Conservation (phyloP, 2,113 vertebrate genomes). For the Salvelinus sp. region DNA sequence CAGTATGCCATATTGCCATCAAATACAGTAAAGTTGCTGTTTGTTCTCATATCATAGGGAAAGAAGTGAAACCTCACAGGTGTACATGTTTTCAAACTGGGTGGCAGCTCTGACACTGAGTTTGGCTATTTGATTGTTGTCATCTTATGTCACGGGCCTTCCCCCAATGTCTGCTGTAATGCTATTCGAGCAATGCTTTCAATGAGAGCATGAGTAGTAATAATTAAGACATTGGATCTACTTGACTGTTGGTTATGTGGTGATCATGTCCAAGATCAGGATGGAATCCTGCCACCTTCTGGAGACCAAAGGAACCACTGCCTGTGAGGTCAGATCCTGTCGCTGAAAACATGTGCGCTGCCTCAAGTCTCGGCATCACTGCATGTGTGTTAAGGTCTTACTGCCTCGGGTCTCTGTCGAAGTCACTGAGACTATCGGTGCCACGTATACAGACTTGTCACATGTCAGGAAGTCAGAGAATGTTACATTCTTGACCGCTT, state of each 20-base stretch:
- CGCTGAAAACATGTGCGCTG: too few relatives aligned
- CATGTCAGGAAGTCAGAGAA: slow-evolving; percentile 35
- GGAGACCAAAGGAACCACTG: too few relatives aligned
- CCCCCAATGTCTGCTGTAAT: background rate
- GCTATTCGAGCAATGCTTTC: background rate
- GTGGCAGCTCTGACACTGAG: background rate
- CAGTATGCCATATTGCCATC: too few relatives aligned
- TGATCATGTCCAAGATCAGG: too few relatives aligned
- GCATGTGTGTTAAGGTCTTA: background rate
- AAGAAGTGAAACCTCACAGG: background rate
- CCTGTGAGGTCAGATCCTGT: too few relatives aligned
- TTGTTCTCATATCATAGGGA: background rate
- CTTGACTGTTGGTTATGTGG: too few relatives aligned
- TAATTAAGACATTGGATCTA: too few relatives aligned
- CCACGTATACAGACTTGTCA: slow-evolving; percentile 30
- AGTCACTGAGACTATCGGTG: slow-evolving; percentile 11
- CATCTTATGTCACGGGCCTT: background rate
- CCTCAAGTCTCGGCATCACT: background rate
- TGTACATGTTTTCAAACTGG: background rate
- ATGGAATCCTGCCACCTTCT: too few relatives aligned
- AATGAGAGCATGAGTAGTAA: too few relatives aligned
- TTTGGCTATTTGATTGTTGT: background rate
- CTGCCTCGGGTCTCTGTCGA: slow-evolving; percentile 23
- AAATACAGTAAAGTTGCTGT: too few relatives aligned
- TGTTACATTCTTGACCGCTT: slow-evolving; percentile 42